These are phyloP conservation scores for Helicoverpa zea DNA, from an alignment of 1,140 invertebrate genomes.

Conservation along the genomic window DNA sequence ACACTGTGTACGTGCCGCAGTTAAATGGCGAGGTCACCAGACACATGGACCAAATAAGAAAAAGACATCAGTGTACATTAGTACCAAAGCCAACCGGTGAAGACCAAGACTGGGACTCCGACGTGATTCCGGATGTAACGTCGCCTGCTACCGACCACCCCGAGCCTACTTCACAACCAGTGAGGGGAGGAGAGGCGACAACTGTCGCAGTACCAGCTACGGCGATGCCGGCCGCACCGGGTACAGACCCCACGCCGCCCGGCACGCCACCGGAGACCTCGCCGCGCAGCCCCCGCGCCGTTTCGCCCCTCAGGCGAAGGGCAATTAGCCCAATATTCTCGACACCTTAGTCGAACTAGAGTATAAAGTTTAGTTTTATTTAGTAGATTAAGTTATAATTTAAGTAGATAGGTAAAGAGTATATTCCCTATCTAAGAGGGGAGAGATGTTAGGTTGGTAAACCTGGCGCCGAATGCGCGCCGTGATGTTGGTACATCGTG, in stretches of 20 bases:
- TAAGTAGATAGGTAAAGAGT: too few species aligned
- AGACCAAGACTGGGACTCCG: background rate
- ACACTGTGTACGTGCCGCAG: background rate
- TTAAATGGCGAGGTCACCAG: background rate
- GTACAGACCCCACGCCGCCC: background rate
- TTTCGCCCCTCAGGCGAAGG: background rate
- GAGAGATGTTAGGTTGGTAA: too few species aligned
- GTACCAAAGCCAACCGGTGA: background rate
- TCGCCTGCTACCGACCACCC: background rate
- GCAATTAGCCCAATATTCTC: background rate
- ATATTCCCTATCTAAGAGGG: too few species aligned
- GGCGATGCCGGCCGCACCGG: background rate
- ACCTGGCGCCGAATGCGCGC: too few species aligned
- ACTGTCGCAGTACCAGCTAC: too few species aligned
- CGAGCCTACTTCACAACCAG: background rate
- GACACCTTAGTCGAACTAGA: background rate
- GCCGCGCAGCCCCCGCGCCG: background rate
- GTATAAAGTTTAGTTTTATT: too few species aligned
- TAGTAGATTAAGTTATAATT: too few species aligned
- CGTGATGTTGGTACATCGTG: too few species aligned
- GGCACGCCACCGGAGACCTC: background rate
- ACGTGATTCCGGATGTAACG: background rate
- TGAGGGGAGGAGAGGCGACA: background rate
- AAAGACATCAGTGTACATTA: background rate
- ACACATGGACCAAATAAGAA: background rate